Conservation (phyloP, 2,113 vertebrate genomes). For the Erpornis zantholeuca region DNA sequence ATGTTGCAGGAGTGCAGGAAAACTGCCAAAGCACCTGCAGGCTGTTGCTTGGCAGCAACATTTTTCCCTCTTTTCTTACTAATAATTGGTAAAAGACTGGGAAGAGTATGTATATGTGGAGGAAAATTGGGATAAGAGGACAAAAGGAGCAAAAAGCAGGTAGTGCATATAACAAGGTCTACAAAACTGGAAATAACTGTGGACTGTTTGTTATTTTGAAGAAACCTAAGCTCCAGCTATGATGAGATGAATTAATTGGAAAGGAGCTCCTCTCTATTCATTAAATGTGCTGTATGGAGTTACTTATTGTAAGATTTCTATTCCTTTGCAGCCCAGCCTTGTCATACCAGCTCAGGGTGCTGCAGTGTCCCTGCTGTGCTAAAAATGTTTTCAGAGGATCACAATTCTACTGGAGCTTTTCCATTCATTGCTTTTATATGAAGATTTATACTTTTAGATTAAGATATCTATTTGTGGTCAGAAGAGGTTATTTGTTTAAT, state of each 20-base stretch:
- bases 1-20: not conserved
- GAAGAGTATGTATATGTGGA: not conserved
- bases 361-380: not conserved
- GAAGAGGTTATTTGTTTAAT: not conserved
- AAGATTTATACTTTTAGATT: too few relatives aligned
- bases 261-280: not conserved
- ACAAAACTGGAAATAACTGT: not conserved
- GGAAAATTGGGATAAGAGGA: not conserved
- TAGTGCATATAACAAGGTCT: not conserved
- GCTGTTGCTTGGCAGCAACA: not conserved
- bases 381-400: not conserved
- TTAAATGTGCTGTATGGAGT: not conserved
- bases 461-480: not conserved
- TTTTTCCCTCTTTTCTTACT: not conserved
- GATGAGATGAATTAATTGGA: not conserved
- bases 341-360: not conserved
- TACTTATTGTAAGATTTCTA: not conserved
- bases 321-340: not conserved
- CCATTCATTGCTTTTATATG: not conserved
- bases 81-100: not conserved
- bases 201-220: not conserved
- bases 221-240: not conserved
- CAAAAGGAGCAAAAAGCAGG: not conserved
- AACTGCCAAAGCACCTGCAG: not conserved
- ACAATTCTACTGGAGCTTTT: not conserved